phyloP scores from a whole-genome alignment of 2,888 invertebrate species.

The Oligia fasciuncula region DNA sequence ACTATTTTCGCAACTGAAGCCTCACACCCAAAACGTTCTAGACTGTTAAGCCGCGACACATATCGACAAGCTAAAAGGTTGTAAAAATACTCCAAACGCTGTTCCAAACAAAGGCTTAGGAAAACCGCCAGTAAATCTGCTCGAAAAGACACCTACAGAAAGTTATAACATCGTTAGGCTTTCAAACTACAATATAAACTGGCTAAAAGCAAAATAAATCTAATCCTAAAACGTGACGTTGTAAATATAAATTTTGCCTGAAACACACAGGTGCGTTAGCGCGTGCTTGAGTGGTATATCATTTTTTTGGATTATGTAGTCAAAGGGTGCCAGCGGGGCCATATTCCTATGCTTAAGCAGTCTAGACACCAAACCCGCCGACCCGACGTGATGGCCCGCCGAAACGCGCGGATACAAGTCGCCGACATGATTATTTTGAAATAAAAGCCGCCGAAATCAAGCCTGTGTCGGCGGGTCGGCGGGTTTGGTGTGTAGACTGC shows the following conservation, averaged over 20 bases:
- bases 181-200: constrained; percentile 53
- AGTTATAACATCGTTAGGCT: constrained; percentile 49
- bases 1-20: constrained; percentile 8
- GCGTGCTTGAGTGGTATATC: not conserved
- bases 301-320: constrained; percentile 28
- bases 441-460: too few relatives aligned
- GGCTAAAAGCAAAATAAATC: constrained; percentile 52
- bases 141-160: constrained; percentile 26
- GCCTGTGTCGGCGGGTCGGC: too few relatives aligned
- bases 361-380: too few relatives aligned
- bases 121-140: constrained; percentile 27
- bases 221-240: constrained; percentile 22
- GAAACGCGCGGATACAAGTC: too few relatives aligned
- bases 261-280: constrained; percentile 39
- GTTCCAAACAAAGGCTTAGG: constrained; percentile 22
- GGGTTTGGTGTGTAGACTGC: too few relatives aligned
- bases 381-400: too few relatives aligned
- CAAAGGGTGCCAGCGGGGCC: not conserved
- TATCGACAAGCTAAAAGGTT: constrained; percentile 28
- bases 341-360: not conserved
- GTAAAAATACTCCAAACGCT: constrained; percentile 37
- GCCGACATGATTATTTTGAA: too few relatives aligned
- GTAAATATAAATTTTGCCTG: constrained; percentile 37
- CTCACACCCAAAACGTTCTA: not conserved
- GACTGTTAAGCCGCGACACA: constrained; percentile 3